phyloP scores from a whole-genome alignment of 2,113 vertebrate genomes.

The Gavialis gangeticus region DNA sequence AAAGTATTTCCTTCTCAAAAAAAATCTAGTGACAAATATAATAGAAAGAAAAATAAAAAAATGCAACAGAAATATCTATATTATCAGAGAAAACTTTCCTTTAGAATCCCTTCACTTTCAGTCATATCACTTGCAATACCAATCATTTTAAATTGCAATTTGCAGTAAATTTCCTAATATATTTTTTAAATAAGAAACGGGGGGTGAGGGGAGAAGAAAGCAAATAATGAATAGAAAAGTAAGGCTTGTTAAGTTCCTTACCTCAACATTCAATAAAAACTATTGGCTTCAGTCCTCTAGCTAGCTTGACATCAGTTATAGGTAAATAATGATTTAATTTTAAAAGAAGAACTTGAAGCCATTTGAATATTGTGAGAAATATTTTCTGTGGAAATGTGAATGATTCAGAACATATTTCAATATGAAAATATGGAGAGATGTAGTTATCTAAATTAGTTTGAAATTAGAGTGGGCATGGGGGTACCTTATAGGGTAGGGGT shows the following conservation, averaged over 20 bases:
- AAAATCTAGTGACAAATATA: not conserved
- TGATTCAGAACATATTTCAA: no score
- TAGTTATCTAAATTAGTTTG: no score
- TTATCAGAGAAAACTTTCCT: not conserved
- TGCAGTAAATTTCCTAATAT: not conserved
- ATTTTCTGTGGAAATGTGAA: not conserved
- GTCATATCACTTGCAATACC: not conserved
- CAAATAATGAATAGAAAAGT: not conserved
- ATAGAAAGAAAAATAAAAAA: not conserved
- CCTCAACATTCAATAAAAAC: not conserved
- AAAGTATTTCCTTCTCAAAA: no score
- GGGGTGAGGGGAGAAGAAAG: not conserved
- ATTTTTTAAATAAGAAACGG: not conserved
- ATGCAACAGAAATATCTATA: not conserved
- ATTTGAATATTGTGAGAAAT: not conserved
- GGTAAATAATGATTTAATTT: not conserved
- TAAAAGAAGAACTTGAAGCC: not conserved
- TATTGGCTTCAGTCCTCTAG: not conserved
- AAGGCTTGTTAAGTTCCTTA: not conserved
- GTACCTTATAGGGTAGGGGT: not conserved
- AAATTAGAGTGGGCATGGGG: no score
- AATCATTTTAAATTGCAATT: not conserved
- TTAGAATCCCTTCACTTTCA: not conserved
- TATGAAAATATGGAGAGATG: no score
- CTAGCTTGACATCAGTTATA: accelerated